Base-by-base conservation (phyloP, 1,140 invertebrate species). In the Marisa cornuarietis region DNA sequence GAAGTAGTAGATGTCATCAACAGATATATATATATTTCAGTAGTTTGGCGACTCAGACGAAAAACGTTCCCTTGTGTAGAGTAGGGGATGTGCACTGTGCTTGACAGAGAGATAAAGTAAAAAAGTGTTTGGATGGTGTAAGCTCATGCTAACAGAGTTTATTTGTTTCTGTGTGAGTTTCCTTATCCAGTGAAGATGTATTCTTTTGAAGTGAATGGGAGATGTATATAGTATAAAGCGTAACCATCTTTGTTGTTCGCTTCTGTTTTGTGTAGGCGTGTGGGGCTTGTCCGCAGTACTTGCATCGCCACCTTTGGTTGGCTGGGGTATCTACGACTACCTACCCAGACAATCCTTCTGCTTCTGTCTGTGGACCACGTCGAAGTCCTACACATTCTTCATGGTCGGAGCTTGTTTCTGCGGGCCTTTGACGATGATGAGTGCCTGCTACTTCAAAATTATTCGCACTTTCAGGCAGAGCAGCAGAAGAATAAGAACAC, bases 391-490 rank as follows among this genome's bases (percentile, higher is more conserved):
- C 78, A 85, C 86, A 9, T 83, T 85, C 77, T 87, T 87, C 81
- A 87, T 87, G 86, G 82, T 87, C 68, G 78, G 75, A 16, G 76
- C 76, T 16, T 87, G 86, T 76, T 87, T 87, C 76, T 82, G 83
- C 26, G 79, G 81, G 13, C 86, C 86, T 4, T 83, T 84, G 66
- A 51, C 73, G 14, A 83, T 84, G 31, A 87, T 87, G 86, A 80
- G 82, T 7, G 65, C 85, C 22, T 87, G 82, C 72, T 84, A 87
- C 73, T 62, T 82, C 24, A n/a, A 77, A 22, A 87, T 87, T 51
- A 79, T 85, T n/a, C 74, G 71, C 26, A 81, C 77, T 16, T 81
- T 75, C 51, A 76, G 80, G 11, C 18, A 66, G 0, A 83, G 82
- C 62, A 69, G 65, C 74, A 20, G 26, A 5, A 16, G 42, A 6